Conservation (phyloP, 2,888 invertebrate genomes). For the Villa cingulata region DNA sequence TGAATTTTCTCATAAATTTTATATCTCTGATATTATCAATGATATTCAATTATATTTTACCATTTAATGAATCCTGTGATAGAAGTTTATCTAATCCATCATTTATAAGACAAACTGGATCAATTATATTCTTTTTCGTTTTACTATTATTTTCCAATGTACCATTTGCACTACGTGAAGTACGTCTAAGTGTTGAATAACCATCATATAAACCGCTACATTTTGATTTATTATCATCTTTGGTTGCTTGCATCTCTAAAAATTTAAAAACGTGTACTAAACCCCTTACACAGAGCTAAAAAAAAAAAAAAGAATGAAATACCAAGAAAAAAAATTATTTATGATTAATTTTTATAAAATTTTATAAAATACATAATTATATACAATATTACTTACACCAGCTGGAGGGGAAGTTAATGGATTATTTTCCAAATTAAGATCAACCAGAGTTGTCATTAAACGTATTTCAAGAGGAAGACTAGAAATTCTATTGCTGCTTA, state of each 20-base stretch:
- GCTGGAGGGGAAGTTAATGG: conserved; percentile 86
- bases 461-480: conserved; percentile 77
- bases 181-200: conserved; percentile 32
- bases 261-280: conserved; percentile 91
- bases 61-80: conserved; percentile 57
- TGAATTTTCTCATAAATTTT: too few species aligned
- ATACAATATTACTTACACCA: conserved; percentile 51
- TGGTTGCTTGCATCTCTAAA: conserved; percentile 75
- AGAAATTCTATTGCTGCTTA: conserved; percentile 82
- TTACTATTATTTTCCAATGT: conserved; percentile 19
- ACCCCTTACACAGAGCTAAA: conserved; percentile 77
- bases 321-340: not conserved
- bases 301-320: not conserved
- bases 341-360: not conserved
- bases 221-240: conserved; percentile 38
- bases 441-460: conserved; percentile 70
- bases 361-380: not conserved
- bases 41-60: conserved; percentile 21
- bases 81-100: conserved; percentile 71
- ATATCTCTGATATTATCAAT: too few species aligned
- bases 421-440: conserved; percentile 73
- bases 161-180: conserved; percentile 27
- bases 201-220: conserved; percentile 30
- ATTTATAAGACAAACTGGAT: conserved; percentile 80
- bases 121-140: conserved; percentile 53